Conservation (phyloP, 1,140 invertebrate species). For the Pseudomyrmex gracilis region DNA sequence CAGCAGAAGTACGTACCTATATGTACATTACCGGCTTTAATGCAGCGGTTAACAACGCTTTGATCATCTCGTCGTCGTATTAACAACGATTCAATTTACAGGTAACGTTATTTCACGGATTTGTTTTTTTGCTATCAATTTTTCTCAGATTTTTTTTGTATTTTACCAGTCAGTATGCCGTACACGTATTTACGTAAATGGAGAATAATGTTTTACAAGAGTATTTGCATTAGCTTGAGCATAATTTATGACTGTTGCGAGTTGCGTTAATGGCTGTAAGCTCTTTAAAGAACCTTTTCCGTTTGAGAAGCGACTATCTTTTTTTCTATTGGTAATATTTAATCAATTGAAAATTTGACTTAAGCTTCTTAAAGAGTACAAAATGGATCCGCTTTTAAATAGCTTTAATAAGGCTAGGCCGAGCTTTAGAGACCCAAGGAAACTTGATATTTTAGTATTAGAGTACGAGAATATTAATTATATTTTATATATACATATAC, state of each 20-base stretch:
- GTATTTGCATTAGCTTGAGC: neutral
- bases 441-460: slow-evolving; percentile 25
- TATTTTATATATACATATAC: neutral
- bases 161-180: neutral
- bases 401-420: slow-evolving; percentile 47
- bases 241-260: slow-evolving; percentile 13
- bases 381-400: slow-evolving; percentile 65
- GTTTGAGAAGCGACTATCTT: slow-evolving; percentile 8
- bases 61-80: neutral
- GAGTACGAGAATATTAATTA: slow-evolving; percentile 15
- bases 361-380: slow-evolving; percentile 64
- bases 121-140: too few relatives aligned
- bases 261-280: slow-evolving; percentile 24
- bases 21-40: neutral
- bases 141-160: too few relatives aligned
- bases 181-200: slow-evolving; percentile 1
- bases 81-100: neutral
- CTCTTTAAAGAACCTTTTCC: slow-evolving; percentile 39
- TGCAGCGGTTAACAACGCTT: neutral
- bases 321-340: slow-evolving; percentile 62
- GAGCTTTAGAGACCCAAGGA: slow-evolving; percentile 34
- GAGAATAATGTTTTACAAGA: neutral
- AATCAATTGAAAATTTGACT: slow-evolving; percentile 67
- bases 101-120: too few relatives aligned
- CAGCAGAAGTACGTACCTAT: neutral